These are phyloP conservation scores for Potorous gilbertii DNA, from an alignment of 2,797 vertebrate species.

Conservation along the genomic window DNA sequence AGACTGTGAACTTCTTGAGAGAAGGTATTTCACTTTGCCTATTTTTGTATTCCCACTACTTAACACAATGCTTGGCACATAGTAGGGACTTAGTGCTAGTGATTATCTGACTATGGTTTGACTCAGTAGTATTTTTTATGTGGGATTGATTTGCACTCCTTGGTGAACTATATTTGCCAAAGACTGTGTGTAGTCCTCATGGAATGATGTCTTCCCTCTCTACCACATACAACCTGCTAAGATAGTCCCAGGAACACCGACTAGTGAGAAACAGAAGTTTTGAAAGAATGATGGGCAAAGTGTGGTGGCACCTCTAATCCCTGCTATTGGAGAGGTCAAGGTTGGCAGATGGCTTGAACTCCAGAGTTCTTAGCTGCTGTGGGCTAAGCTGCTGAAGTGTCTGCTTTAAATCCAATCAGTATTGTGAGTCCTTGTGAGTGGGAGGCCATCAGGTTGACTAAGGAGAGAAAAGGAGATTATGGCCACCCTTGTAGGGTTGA, in stretches of 20 bases:
- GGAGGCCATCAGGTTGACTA: background rate
- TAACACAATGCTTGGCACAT: background rate
- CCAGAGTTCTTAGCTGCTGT: background rate
- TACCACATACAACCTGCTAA: background rate
- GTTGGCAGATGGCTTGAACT: background rate
- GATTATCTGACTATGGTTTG: background rate
- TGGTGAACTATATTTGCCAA: background rate
- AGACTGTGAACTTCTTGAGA: background rate
- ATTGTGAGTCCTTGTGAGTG: background rate
- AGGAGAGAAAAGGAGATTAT: background rate
- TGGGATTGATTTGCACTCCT: background rate
- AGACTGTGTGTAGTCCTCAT: background rate
- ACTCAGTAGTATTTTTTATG: background rate
- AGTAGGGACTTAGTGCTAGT: background rate
- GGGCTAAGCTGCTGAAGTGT: background rate
- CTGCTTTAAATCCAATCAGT: background rate
- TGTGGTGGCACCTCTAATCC: background rate
- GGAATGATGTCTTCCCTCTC: background rate
- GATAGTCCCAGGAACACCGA: background rate
- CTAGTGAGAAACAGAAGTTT: background rate
- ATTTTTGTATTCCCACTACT: background rate
- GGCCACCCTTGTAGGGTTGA: background rate
- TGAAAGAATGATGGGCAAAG: background rate
- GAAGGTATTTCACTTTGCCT: background rate
- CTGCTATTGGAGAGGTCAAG: background rate